Conservation (phyloP, 2,797 vertebrate species). For the Garrulus glandarius region DNA sequence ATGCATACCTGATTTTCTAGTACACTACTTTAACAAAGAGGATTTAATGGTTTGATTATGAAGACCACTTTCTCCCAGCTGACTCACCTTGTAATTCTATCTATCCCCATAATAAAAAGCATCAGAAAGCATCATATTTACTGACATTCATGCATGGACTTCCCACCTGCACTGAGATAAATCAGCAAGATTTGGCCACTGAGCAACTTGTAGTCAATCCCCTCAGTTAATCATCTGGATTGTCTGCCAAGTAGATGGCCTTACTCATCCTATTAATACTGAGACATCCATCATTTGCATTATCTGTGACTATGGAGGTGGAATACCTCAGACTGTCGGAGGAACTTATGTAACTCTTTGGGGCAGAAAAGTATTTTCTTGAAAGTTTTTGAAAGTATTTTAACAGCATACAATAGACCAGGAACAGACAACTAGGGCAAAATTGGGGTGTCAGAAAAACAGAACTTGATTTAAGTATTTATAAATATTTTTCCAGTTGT, state of each 20-base stretch:
- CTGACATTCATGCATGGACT: background rate
- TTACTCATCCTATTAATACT: background rate
- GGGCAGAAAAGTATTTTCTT: background rate
- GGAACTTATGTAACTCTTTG: background rate
- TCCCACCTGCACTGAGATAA: background rate
- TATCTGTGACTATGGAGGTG: background rate
- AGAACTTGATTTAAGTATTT: background rate
- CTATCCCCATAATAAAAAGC: background rate
- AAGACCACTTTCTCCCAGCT: fast-evolving
- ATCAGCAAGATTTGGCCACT: background rate
- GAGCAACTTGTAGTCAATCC: background rate
- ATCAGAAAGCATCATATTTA: background rate
- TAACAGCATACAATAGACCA: background rate
- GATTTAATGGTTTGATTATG: background rate
- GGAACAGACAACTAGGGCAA: background rate
- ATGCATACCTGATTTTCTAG: background rate
- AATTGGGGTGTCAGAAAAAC: background rate
- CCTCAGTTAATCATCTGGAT: background rate
- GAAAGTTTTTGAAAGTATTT: background rate
- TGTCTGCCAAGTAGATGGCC: background rate
- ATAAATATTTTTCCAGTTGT: background rate
- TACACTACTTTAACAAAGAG: background rate
- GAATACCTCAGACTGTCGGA: background rate
- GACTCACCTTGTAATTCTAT: background rate
- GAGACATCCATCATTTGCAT: background rate